Evolutionary conservation across 1,140 invertebrate genomes (phyloP), one percentile per base, ranked within the genome.

Genomic region (Gryon sp.): DNA sequence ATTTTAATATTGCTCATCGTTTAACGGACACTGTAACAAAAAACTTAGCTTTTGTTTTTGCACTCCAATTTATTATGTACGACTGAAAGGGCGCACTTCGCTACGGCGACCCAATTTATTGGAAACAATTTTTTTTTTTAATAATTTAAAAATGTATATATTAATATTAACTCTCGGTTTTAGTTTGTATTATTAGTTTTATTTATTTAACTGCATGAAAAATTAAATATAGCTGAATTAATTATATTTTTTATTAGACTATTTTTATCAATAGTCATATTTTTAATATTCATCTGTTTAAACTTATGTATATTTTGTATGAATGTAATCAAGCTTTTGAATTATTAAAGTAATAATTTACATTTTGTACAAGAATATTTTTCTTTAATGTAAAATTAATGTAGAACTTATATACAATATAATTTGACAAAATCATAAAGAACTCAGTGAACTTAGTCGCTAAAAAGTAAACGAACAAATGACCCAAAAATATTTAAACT

Each of bases 61-160:
- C 26, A 5, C 53, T 36, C 38, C 24, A 57, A 55, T 38, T 57
- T 30, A 57, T 43, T 43, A 43, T 43, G 18, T 14, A 41, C 26
- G 32, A 57, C n/a, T 38, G 12, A 40, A 38, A 28, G 15, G 26
- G 8, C 40, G 30, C 18, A 9, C 40, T 46, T 41, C 15, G 15
- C 36, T 59, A 45, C 24, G 36, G 6, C 11, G 19, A 32, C 24
- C 8, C 53, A 59, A 57, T 45, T 59, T 59, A 38, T 53, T 53
- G 9, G 11, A 11, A 12, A 11, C 7, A 22, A 45, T 46, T 60
- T 46, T 45, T 36, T 36, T 12, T 2, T 12, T 1, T 7, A 28
- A 28, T 1, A n/a, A 9, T 7, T 7, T 28, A 28, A 28, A 1
- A 28, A 28, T n/a, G n/a, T n/a, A n/a, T n/a, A n/a, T n/a, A n/a